Conservation (phyloP, 2,888 invertebrate species). For the Troides oblongomaculatus region DNA sequence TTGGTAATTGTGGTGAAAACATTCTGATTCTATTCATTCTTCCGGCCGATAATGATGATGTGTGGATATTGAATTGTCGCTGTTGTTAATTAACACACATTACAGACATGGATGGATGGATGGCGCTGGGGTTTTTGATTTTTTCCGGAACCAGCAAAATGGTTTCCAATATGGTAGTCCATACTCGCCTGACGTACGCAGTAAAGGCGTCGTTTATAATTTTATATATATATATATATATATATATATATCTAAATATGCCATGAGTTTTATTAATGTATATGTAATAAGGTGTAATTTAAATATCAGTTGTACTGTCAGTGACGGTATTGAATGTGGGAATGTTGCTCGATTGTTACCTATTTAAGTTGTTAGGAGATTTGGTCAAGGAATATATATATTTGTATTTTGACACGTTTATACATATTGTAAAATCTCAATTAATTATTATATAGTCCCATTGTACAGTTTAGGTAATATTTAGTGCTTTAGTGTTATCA, state of each 20-base stretch:
- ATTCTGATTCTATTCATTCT: slow-evolving; percentile 52
- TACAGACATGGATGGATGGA: slow-evolving; percentile 23
- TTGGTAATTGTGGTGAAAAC: slow-evolving; percentile 69
- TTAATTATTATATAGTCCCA: slow-evolving; percentile 73
- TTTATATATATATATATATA: background rate
- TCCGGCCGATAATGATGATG: background rate
- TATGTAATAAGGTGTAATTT: slow-evolving; percentile 39
- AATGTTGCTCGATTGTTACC: slow-evolving; percentile 76
- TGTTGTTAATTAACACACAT: slow-evolving; percentile 52
- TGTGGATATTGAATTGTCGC: slow-evolving; percentile 40
- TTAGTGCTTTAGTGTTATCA: slow-evolving; percentile 58
- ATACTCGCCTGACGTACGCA: background rate
- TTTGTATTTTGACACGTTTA: slow-evolving; percentile 79
- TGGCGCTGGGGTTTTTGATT: background rate
- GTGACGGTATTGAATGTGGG: slow-evolving; percentile 66
- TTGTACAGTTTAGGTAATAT: slow-evolving; percentile 75
- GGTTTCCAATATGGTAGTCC: background rate
- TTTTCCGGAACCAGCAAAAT: background rate
- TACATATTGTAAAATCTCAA: slow-evolving; percentile 77
- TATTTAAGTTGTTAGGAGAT: slow-evolving; percentile 69
- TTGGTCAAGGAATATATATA: slow-evolving; percentile 58
- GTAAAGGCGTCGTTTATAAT: background rate
- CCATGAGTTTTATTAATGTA: slow-evolving; percentile 19
- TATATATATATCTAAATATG: background rate
- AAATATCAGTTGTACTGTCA: slow-evolving; percentile 63